A percentile compares a stretch with the other conserved stretches of the same genome.
phyloP scores from a whole-genome alignment of 2,113 vertebrate species.

The Rhineura floridana region DNA sequence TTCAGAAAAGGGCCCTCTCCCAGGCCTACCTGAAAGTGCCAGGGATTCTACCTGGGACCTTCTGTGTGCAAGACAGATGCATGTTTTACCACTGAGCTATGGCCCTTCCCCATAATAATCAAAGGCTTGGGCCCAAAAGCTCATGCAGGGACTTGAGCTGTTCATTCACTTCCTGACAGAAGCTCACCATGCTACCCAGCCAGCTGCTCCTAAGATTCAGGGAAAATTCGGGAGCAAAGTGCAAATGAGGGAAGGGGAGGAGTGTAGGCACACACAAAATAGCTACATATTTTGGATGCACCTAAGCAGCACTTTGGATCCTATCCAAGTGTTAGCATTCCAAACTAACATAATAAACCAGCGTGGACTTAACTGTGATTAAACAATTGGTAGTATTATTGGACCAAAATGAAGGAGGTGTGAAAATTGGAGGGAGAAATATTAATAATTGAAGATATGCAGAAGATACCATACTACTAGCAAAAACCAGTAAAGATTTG shows the following conservation, averaged over 20 bases:
- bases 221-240: background rate
- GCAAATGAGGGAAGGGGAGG: too few species aligned
- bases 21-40: too few species aligned
- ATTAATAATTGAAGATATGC: too few species aligned
- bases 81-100: too few species aligned
- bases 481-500: too few species aligned
- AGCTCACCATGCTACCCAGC: background rate
- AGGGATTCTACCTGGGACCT: too few species aligned
- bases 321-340: background rate
- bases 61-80: too few species aligned
- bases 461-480: too few species aligned
- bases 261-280: background rate
- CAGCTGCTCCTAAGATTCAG: background rate
- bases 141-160: background rate
- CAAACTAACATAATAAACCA: background rate
- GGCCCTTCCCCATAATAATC: too few species aligned
- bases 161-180: background rate
- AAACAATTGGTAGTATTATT: background rate
- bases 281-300: background rate
- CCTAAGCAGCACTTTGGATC: background rate
- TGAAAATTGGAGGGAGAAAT: too few species aligned
- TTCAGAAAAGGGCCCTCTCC: too few species aligned
- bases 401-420: too few species aligned
- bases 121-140: background rate
- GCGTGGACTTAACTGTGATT: background rate